Evolutionary conservation across 2,797 vertebrate species (phyloP).

Genomic region (Hydrophis major): DNA sequence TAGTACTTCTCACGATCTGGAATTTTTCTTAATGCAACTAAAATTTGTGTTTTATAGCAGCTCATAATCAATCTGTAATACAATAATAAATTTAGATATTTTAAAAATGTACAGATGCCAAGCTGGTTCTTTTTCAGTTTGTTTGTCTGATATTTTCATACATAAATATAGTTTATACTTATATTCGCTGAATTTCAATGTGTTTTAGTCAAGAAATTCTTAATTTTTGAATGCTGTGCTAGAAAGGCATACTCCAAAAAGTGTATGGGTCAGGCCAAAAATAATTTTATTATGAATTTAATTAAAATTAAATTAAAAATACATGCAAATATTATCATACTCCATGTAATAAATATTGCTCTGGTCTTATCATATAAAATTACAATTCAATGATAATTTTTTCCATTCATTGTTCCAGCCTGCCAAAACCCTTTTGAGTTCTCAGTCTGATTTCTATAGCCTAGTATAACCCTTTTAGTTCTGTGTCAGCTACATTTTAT

Average conservation of each 20-base stretch:
- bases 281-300: not conserved
- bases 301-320: not conserved
- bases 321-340: not conserved
- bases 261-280: not conserved
- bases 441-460: not conserved
- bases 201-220: not conserved
- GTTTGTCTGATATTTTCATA: not conserved
- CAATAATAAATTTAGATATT: not conserved
- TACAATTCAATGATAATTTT: not conserved
- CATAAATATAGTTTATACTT: not conserved
- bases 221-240: not conserved
- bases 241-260: not conserved
- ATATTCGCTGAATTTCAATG: not conserved
- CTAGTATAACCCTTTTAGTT: not conserved
- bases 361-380: not conserved
- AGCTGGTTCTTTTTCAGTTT: not conserved
- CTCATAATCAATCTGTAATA: not conserved
- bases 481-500: not conserved
- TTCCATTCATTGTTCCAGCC: not conserved
- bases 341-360: not conserved
- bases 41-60: not conserved
- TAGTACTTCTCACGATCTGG: not conserved
- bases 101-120: not conserved
- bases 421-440: not conserved
- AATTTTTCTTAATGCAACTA: not conserved